A percentile compares a stretch with the other conserved stretches of the same genome.
phyloP scores from a whole-genome alignment of 2,113 vertebrate species.

The Nerophis lumbriciformis region DNA sequence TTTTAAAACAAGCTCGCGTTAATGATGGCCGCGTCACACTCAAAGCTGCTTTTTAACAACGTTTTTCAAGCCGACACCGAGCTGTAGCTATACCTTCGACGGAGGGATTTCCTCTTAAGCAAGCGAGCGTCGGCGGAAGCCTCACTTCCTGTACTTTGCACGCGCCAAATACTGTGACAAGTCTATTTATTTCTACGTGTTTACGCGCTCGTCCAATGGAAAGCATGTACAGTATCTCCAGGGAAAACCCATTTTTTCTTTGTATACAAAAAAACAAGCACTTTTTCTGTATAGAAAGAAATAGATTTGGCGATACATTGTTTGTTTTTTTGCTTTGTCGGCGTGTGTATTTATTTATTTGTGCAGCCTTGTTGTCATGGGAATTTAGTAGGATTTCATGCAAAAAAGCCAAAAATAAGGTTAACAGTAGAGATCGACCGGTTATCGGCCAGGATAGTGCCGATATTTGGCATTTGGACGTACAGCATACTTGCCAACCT shows the following conservation, averaged over 20 bases:
- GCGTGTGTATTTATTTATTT: too few relatives aligned
- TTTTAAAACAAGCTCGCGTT: not conserved
- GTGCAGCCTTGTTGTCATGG: too few relatives aligned
- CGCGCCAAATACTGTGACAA: not conserved
- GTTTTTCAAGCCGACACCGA: conserved; percentile 21
- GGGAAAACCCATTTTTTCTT: not conserved
- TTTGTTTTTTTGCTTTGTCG: too few relatives aligned
- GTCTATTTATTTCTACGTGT: not conserved
- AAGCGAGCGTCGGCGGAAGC: not conserved
- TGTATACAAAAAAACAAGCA: not conserved
- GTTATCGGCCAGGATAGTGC: too few relatives aligned
- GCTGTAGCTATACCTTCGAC: conserved; percentile 37
- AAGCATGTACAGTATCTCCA: not conserved
- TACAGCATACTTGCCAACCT: too few relatives aligned
- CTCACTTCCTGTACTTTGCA: not conserved
- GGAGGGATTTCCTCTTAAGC: not conserved
- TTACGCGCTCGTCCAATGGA: not conserved
- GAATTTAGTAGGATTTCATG: too few relatives aligned
- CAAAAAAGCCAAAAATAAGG: too few relatives aligned
- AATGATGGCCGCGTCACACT: not conserved
- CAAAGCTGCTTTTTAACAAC: conserved; percentile 8
- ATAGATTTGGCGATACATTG: not conserved
- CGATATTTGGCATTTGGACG: too few relatives aligned
- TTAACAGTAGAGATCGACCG: too few relatives aligned
- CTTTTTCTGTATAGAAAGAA: not conserved